Evolutionary conservation across 2,113 vertebrate genomes (phyloP), one percentile per base, ranked within the genome.

Genomic region (Haemorhous mexicanus): DNA sequence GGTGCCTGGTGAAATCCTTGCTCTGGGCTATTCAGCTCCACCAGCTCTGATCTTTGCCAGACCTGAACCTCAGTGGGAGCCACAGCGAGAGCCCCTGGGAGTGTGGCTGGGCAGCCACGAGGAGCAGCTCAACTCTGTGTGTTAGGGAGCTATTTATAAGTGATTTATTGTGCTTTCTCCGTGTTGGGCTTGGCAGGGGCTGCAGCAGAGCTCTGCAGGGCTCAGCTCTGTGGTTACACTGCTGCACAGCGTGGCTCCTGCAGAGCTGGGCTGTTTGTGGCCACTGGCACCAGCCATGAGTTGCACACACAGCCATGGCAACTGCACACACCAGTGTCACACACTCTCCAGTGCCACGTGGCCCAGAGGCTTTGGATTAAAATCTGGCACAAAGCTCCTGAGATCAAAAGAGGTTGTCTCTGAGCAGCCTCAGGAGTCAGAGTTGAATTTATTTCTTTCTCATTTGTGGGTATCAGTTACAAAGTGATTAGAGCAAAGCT

Each of bases 161-260:
- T 80, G 75, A 90, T 89, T 93, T 66, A 75, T 94, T 63, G 80
- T 8, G 1, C 44, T 94, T 77, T 17, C 72, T 83, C 1, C 0
- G 14, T 18, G 88, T 7, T 86, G 72, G 63, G 41, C 83, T 95
- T 94, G 96, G 92, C 88, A 74, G 75, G 4, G 30, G 75, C 24
- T 66, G 85, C 88, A 73, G 90, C 16, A 32, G 67, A 24, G 88
- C 13, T 76, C 13, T 35, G 70, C 37, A 50, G 69, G 10, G 2
- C 46, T 84, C 26, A 13, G 89, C 87, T 53, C 27, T 6, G 19
- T 67, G 80, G 41, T 58, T 50, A 3, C 28, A 2, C 35, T 13
- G 53, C 27, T 59, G 85, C 88, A 30, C 55, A 27, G 70, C 2
- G 4, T 35, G 83, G 78, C 17, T 59, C 4, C n/a, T 2, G 0